phyloP scores from a whole-genome alignment of 2,113 vertebrate genomes.

The Sorex araneus region DNA sequence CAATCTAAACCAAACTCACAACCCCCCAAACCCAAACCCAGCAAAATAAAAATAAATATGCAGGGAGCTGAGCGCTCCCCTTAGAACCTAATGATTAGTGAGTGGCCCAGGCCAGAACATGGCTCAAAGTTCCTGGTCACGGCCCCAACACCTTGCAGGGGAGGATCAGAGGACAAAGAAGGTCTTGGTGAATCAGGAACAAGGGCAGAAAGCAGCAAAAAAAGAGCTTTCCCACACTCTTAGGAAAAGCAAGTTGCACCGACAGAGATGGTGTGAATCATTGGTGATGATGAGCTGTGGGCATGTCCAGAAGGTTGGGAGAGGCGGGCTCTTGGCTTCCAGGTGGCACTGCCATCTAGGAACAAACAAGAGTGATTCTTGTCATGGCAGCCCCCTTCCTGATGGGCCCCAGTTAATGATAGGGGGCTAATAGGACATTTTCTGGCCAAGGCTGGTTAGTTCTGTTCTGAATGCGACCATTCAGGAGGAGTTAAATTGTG shows the following conservation, averaged over 20 bases:
- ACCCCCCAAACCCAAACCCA: not conserved
- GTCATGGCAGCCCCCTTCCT: not conserved
- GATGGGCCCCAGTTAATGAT: not conserved
- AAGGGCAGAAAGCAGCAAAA: not conserved
- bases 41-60: not conserved
- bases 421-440: not conserved
- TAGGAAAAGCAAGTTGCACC: slow-evolving; percentile 41
- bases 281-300: not conserved
- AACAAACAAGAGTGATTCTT: not conserved
- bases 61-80: not conserved
- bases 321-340: not conserved
- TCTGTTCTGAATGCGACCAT: slow-evolving; percentile 9
- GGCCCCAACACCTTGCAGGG: slow-evolving; percentile 26
- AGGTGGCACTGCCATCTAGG: not conserved
- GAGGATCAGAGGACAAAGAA: slow-evolving; percentile 43
- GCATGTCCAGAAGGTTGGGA: not conserved
- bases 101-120: slow-evolving; percentile 32
- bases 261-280: not conserved
- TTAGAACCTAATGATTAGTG: slow-evolving; percentile 54
- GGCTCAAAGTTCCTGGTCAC: slow-evolving; percentile 7
- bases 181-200: slow-evolving; percentile 30
- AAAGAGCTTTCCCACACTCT: not conserved
- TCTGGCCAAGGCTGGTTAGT: not conserved
- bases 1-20: not conserved
- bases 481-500: slow-evolving; percentile 50